These are phyloP conservation scores for Helicolenus hilgendorfi DNA, from an alignment of 2,797 vertebrate genomes.

Conservation along the genomic window DNA sequence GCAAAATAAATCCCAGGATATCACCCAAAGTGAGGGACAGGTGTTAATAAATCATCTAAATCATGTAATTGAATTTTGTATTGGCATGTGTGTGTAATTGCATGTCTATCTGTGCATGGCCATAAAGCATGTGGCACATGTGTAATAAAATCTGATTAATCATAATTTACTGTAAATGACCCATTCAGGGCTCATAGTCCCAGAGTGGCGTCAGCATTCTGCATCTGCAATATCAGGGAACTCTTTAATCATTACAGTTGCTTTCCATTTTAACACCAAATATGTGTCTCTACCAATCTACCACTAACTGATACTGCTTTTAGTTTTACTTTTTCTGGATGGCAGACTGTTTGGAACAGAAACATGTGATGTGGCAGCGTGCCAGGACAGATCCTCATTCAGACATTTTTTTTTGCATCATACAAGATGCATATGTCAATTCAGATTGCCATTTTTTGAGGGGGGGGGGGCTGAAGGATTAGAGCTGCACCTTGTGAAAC, in stretches of 20 bases:
- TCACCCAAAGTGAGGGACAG: background rate
- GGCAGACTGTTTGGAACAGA: background rate
- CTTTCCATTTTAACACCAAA: background rate
- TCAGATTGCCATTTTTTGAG: background rate
- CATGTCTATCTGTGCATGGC: background rate
- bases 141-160: background rate
- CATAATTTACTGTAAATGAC: background rate
- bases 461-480: background rate
- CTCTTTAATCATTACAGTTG: background rate
- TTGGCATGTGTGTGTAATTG: background rate
- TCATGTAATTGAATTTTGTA: background rate
- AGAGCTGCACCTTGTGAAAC: background rate
- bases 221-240: background rate
- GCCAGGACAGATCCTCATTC: background rate
- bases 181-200: background rate
- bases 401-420: background rate
- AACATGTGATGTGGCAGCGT: background rate
- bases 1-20: background rate
- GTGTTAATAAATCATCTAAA: slow-evolving; percentile 11
- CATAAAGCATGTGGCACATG: background rate
- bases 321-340: background rate
- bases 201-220: background rate
- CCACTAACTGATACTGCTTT: background rate
- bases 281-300: background rate
- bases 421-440: background rate